phyloP scores from a whole-genome alignment of 2,797 vertebrate species.

The Siniperca obscura region DNA sequence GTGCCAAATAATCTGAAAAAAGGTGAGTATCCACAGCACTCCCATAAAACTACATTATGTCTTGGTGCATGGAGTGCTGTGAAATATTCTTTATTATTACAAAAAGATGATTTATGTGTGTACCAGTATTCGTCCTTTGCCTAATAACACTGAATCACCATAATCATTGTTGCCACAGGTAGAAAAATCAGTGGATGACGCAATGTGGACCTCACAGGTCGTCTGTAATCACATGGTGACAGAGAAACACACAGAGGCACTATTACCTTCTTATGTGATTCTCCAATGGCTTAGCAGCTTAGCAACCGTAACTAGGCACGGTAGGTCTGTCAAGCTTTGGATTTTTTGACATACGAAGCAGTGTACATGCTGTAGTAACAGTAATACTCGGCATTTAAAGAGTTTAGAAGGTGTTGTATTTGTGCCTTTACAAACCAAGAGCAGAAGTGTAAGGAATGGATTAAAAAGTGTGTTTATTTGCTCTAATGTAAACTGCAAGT shows the following conservation, averaged over 20 bases:
- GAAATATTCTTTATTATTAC: constrained; percentile 29
- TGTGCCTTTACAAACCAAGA: too few relatives aligned
- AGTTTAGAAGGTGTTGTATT: too few relatives aligned
- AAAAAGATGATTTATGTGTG: constrained; percentile 38
- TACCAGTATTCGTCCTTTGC: not conserved
- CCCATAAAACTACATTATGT: constrained; percentile 20
- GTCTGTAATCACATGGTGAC: constrained; percentile 33
- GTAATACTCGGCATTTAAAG: too few relatives aligned
- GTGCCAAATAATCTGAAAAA: constrained; percentile 32
- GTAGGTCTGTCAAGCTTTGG: not conserved
- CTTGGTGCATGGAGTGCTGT: not conserved
- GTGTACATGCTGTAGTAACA: not conserved
- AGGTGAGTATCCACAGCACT: not conserved
- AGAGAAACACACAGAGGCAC: not conserved
- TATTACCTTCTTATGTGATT: not conserved
- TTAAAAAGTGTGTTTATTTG: not conserved
- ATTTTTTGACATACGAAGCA: too few relatives aligned
- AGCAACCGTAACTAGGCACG: not conserved
- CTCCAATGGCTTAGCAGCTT: not conserved
- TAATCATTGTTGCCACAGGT: constrained; percentile 25
- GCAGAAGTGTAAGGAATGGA: not conserved
- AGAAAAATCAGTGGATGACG: constrained; percentile 19
- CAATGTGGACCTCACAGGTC: constrained; percentile 34
- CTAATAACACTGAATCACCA: constrained; percentile 24
- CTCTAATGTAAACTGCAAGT: not conserved